Percentiles rank a stretch among this genome's conserved stretches.
These are phyloP conservation scores for Xyliphius kryptos DNA, from an alignment of 2,113 vertebrate genomes.

Conservation along the genomic window DNA sequence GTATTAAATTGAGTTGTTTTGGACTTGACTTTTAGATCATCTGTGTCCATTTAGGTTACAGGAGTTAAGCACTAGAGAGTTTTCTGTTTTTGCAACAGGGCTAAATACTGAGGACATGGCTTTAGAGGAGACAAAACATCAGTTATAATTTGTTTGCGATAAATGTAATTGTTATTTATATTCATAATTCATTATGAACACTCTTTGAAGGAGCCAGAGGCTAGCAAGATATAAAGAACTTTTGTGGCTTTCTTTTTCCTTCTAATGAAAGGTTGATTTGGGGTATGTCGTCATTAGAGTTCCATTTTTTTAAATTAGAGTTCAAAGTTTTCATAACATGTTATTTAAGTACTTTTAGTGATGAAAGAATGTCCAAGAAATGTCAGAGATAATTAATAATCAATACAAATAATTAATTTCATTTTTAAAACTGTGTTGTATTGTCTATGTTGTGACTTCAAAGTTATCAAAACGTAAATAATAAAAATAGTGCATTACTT, in stretches of 20 bases:
- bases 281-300: neutral
- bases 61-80: neutral
- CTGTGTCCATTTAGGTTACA: neutral
- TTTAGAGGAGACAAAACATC: constrained; percentile 6
- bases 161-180: constrained; percentile 48
- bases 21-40: neutral
- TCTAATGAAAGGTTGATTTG: constrained; percentile 43
- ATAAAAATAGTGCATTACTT: no score
- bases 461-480: no score
- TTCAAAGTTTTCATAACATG: no score
- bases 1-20: constrained; percentile 2
- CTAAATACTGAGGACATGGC: neutral
- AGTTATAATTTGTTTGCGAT: constrained; percentile 28
- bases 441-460: no score
- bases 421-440: no score
- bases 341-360: no score
- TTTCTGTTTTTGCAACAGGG: constrained; percentile 17
- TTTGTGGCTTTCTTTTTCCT: constrained; percentile 53
- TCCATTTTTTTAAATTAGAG: no score
- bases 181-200: constrained; percentile 54
- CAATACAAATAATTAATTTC: no score
- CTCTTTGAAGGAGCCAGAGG: constrained; percentile 50
- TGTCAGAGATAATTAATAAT: no score
- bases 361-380: no score
- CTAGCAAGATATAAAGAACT: constrained; percentile 39